Evolutionary conservation across 2,797 vertebrate species (phyloP).

Genomic region (Euthynnus affinis): DNA sequence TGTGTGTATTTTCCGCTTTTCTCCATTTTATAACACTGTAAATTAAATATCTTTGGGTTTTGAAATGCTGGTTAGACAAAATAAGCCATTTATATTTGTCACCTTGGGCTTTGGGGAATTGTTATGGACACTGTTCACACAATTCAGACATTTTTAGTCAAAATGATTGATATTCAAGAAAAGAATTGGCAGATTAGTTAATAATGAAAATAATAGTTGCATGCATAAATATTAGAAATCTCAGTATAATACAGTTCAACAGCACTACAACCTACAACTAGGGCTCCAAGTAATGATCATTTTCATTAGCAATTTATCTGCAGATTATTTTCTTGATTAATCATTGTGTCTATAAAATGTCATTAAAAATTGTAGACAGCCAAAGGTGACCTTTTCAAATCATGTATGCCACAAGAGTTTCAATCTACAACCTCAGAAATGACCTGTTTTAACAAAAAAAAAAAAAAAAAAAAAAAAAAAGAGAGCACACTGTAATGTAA

Average conservation of each 20-base stretch:
- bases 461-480: too few relatives aligned
- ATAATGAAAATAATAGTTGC: too few relatives aligned
- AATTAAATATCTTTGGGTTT: not conserved
- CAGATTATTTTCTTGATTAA: too few relatives aligned
- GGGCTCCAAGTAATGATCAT: too few relatives aligned
- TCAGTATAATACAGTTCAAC: not conserved
- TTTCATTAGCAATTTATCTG: too few relatives aligned
- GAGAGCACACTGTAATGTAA: not conserved
- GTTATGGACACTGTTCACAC: too few relatives aligned
- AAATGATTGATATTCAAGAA: not conserved
- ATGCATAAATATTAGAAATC: too few relatives aligned
- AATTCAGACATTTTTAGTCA: not conserved
- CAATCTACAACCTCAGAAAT: not conserved
- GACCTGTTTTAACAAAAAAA: too few relatives aligned
- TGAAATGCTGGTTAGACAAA: not conserved
- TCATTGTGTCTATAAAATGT: too few relatives aligned
- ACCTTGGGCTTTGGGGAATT: accelerated
- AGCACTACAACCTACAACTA: not conserved
- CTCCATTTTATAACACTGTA: not conserved
- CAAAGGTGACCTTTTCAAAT: too few relatives aligned
- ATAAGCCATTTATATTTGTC: not conserved
- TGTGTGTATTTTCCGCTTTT: not conserved
- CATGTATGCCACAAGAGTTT: too few relatives aligned
- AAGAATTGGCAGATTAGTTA: not conserved
- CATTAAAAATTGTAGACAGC: too few relatives aligned